These are phyloP conservation scores for Vespertilio murinus DNA, from an alignment of 2,797 vertebrate genomes.

Conservation along the genomic window DNA sequence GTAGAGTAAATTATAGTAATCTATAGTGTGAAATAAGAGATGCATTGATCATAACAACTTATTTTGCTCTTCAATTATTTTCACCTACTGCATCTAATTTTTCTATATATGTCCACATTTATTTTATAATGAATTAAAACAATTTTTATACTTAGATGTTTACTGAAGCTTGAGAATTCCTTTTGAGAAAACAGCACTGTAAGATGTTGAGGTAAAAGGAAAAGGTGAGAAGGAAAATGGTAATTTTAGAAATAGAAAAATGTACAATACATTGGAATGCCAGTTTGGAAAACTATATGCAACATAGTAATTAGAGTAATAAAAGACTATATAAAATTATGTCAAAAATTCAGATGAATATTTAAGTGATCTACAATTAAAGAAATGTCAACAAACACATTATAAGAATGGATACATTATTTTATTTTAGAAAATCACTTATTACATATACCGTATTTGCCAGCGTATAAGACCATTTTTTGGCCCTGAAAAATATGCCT, in stretches of 20 bases:
- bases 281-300: background rate
- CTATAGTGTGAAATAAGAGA: background rate
- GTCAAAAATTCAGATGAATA: background rate
- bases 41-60: background rate
- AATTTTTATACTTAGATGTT: background rate
- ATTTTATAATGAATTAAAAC: background rate
- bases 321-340: background rate
- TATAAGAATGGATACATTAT: background rate
- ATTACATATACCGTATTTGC: no score
- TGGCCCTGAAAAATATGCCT: no score
- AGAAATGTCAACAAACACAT: background rate
- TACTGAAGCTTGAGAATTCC: background rate
- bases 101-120: background rate
- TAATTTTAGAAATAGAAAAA: background rate
- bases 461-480: no score
- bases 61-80: background rate
- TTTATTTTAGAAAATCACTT: background rate
- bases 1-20: background rate
- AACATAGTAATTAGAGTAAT: background rate
- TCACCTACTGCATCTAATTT: background rate
- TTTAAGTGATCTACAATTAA: background rate
- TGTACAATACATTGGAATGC: background rate
- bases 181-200: background rate
- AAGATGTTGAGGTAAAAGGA: background rate
- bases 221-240: background rate